Conservation (phyloP, 2,797 vertebrate genomes). For the Bovichtus variegatus region DNA sequence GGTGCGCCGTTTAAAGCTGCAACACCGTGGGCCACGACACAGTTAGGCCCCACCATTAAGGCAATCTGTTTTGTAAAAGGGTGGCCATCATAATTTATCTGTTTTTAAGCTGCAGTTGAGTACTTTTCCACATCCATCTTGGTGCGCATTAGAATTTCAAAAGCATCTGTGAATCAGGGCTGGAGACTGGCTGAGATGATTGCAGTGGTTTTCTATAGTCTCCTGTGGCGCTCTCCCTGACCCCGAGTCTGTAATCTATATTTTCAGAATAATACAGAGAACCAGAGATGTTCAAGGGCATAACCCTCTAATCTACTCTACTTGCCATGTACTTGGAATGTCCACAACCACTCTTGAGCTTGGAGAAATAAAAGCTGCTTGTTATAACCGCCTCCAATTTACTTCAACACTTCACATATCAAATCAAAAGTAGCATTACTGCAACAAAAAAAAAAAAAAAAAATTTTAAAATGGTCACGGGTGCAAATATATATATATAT, state of each 20-base stretch:
- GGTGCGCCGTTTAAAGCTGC: conserved; percentile 51
- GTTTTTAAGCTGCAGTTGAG: conserved; percentile 72
- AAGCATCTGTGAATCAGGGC: conserved; percentile 66
- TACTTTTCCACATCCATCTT: conserved; percentile 73
- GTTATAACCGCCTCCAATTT: conserved; percentile 9
- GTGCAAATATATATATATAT: too few relatives aligned
- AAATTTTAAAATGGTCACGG: not conserved
- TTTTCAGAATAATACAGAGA: conserved; percentile 83
- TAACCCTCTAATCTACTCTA: conserved; percentile 83
- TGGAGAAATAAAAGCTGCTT: conserved; percentile 49
- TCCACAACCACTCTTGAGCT: conserved; percentile 59
- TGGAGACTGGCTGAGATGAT: conserved; percentile 71
- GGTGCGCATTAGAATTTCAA: conserved; percentile 76
- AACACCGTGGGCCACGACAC: conserved; percentile 27
- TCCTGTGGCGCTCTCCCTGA: conserved; percentile 70
- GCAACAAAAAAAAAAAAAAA: not conserved
- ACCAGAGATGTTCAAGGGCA: conserved; percentile 79
- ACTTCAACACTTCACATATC: not conserved
- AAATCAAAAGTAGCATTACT: conserved; percentile 1
- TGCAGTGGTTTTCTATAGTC: conserved; percentile 79
- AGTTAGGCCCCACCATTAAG: conserved; percentile 48
- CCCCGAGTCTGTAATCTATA: conserved; percentile 81
- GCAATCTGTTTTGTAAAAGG: conserved; percentile 64
- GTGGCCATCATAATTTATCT: conserved; percentile 62
- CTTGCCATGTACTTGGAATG: conserved; percentile 68